Base-by-base conservation (phyloP, 1,140 invertebrate genomes). In the Mesaphorura yosii region DNA sequence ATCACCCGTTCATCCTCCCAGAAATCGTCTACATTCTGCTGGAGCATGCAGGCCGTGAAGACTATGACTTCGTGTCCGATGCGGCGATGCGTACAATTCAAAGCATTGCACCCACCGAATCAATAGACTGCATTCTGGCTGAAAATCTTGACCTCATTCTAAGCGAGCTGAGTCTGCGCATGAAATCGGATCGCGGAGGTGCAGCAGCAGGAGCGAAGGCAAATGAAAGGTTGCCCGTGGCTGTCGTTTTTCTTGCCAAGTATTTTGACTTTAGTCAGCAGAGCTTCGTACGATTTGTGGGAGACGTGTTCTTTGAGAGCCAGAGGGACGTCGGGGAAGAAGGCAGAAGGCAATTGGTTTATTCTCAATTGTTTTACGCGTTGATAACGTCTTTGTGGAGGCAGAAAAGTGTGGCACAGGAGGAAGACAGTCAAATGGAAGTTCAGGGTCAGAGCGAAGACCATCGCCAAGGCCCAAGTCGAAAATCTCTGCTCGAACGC, bases 181-280 rank as follows among this genome's bases (percentile, higher is more conserved):
- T 53, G 20, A n/a, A n/a, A n/a, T n/a, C n/a, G n/a, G n/a, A n/a
- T n/a, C n/a, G n/a, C n/a, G n/a, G n/a, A n/a, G n/a, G n/a, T n/a
- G n/a, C n/a, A n/a, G n/a, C n/a, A n/a, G n/a, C n/a, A n/a, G 15
- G 27, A 3, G 40, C 46, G 15, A 31, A 59, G 3, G 29, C 52
- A 7, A 38, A 55, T 4, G 22, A 62, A 41, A 53, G 53, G 1
- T 48, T 50, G 23, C 50, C 57, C 14, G 40, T 52, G 45, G 57
- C 54, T 1, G 20, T 62, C 10, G 29, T 57, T 12, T 62, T 57
- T 44, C 50, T 62, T 12, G 51, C 60, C 1, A 12, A 51, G 14
- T 59, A 59, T 48, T 62, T 62, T 51, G 52, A 62, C 27, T 62
- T 59, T 38, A 50, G 54, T 42, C 25, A 51, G 20, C 20, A n/a